Percentiles rank a stretch among this genome's conserved stretches.
phyloP scores from a whole-genome alignment of 1,140 invertebrate genomes.

The Diorhabda carinulata region DNA sequence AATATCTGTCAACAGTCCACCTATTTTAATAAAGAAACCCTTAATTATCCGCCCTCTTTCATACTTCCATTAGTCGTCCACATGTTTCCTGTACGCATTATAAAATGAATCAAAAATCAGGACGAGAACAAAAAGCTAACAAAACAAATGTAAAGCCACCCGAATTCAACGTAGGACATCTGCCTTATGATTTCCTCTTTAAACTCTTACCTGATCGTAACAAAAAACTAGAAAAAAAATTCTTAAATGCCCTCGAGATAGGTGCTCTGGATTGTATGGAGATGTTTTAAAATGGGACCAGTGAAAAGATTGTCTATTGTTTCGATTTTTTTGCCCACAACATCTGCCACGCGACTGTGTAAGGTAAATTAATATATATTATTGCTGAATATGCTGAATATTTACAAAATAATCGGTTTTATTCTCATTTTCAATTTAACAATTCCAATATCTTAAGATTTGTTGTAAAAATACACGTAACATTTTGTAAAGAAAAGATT shows the following conservation, averaged over 20 bases:
- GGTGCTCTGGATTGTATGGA: background rate
- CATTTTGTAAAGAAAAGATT: too few relatives aligned
- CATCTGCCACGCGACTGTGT: background rate
- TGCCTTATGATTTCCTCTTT: background rate
- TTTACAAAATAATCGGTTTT: too few relatives aligned
- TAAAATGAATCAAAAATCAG: background rate
- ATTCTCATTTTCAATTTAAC: too few relatives aligned
- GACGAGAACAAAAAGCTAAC: background rate
- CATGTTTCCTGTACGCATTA: background rate
- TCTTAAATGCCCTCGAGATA: background rate
- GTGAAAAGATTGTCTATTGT: background rate
- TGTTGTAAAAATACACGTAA: too few relatives aligned
- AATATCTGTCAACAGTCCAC: too few relatives aligned
- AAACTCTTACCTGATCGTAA: background rate
- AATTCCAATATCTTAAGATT: too few relatives aligned
- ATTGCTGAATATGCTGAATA: too few relatives aligned
- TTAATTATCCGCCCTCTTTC: background rate
- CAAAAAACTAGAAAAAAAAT: background rate
- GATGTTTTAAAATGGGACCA: background rate
- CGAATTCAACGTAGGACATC: background rate
- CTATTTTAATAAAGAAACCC: too few relatives aligned
- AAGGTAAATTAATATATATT: background rate
- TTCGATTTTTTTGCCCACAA: background rate
- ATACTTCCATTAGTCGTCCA: background rate
- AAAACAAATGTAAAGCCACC: background rate